Evolutionary conservation across 2,797 vertebrate species (phyloP).

Genomic region (Meda fulgida): DNA sequence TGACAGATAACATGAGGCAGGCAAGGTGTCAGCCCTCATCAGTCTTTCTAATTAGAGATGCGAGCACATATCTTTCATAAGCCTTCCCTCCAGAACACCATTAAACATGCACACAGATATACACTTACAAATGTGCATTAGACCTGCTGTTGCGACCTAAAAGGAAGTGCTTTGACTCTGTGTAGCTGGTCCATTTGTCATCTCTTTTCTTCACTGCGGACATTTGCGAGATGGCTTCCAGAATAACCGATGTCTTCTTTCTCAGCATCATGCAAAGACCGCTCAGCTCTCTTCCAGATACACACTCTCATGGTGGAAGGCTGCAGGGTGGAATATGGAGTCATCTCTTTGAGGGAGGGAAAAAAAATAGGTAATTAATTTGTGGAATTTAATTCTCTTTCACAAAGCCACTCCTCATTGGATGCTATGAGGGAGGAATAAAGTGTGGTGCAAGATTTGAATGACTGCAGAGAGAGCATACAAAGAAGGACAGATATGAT

Average conservation of each 20-base stretch:
- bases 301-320: slow-evolving; percentile 12
- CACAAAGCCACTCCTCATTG: slow-evolving; percentile 42
- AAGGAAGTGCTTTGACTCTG: slow-evolving; percentile 57
- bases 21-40: slow-evolving; percentile 65
- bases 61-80: slow-evolving; percentile 56
- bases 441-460: slow-evolving; percentile 17
- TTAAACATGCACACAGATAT: slow-evolving; percentile 52
- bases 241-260: slow-evolving; percentile 39
- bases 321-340: slow-evolving; percentile 37
- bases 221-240: slow-evolving; percentile 14
- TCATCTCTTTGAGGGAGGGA: slow-evolving; percentile 57
- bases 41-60: slow-evolving; percentile 67
- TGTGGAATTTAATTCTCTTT: slow-evolving; percentile 49
- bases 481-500: slow-evolving; percentile 5
- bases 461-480: slow-evolving; percentile 1
- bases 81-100: slow-evolving; percentile 30
- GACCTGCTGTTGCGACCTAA: slow-evolving; percentile 4
- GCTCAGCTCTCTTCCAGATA: slow-evolving; percentile 18
- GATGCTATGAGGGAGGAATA: slow-evolving; percentile 22
- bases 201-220: slow-evolving; percentile 2
- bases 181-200: slow-evolving; percentile 35
- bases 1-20: slow-evolving; percentile 62
- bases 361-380: slow-evolving; percentile 55
- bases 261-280: slow-evolving; percentile 18
- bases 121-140: slow-evolving; percentile 32